phyloP scores from a whole-genome alignment of 2,888 invertebrate species.

The Orgyia antiqua region DNA sequence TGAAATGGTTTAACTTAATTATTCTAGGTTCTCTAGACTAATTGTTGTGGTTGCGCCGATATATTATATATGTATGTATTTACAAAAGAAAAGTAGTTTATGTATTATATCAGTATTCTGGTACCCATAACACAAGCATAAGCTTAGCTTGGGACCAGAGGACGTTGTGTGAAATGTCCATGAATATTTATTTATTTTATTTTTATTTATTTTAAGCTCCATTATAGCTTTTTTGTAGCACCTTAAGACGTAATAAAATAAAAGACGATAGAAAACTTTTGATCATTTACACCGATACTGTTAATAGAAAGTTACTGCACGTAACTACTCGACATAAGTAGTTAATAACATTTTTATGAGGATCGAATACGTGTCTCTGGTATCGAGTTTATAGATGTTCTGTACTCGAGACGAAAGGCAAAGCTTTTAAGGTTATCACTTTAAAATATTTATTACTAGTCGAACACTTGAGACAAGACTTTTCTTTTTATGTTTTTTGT shows the following conservation, averaged over 20 bases:
- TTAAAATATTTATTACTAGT: constrained; percentile 65
- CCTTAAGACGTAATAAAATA: not conserved
- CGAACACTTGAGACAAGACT: constrained; percentile 48
- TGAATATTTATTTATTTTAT: no score
- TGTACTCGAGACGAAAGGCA: constrained; percentile 41
- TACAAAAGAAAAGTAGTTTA: no score
- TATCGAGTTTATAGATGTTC: constrained; percentile 50
- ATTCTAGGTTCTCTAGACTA: no score
- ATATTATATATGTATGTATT: no score
- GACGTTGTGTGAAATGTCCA: no score
- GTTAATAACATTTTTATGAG: constrained; percentile 29
- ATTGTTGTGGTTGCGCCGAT: no score
- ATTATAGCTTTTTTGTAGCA: no score
- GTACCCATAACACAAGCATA: no score
- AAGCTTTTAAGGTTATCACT: constrained; percentile 70
- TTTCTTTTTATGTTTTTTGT: constrained; percentile 37
- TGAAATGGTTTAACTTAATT: no score
- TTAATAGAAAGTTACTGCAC: constrained; percentile 7
- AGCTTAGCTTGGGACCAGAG: no score
- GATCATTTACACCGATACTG: constrained; percentile 1
- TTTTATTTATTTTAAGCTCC: no score
- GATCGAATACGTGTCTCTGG: constrained; percentile 27
- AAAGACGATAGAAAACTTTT: constrained; percentile 1
- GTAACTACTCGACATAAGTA: constrained; percentile 11
- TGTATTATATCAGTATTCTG: no score